Evolutionary conservation across 1,140 invertebrate species (phyloP), one percentile per base, ranked within the genome.

Genomic region (Pollicipes pollicipes): DNA sequence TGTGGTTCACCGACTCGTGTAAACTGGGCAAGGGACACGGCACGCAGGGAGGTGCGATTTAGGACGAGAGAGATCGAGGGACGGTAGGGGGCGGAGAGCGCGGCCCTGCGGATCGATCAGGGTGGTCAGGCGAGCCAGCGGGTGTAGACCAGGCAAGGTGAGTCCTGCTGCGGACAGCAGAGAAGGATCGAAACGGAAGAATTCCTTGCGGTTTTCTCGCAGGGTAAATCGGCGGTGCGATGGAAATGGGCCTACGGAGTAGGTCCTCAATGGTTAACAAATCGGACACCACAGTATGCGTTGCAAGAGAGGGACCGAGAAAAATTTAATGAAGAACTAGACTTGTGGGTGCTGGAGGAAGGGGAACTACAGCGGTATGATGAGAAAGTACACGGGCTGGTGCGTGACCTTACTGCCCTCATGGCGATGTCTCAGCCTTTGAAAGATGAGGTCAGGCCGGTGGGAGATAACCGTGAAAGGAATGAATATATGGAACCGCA

Each of bases 341-440:
- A 58, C 24, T 6, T n/a, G 30, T 70, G 70, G 37, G 27, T 70
- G 13, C 26, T 27, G 28, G 69, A 70, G 30, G 70, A 37, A 29
- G 30, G 69, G 70, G n/a, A n/a, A n/a, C 17, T 70, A 37, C 70
- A 66, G 64, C 70, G 24, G 21, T 70, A 70, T n/a, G 70, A 70
- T 27, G 45, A 68, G 3, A 13, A 68, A 24, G 68, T 30, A 21
- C 6, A 71, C 69, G 71, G 71, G 30, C 71, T 29, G 30, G 66
- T 31, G 17, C 68, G 69, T 27, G 68, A 66, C 24, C 28, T 71
- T 10, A 71, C 68, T n/a, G 66, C 71, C 10, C 64, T 71, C 17
- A 71, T 71, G 67, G 71, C 67, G 0, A 31, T 71, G 66, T 29
- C 35, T 1, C 71, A 71, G 31, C n/a, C 30, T 21, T 64, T 63